Evolutionary conservation across 1,140 invertebrate genomes (phyloP).

Genomic region (Hypothenemus hampei): DNA sequence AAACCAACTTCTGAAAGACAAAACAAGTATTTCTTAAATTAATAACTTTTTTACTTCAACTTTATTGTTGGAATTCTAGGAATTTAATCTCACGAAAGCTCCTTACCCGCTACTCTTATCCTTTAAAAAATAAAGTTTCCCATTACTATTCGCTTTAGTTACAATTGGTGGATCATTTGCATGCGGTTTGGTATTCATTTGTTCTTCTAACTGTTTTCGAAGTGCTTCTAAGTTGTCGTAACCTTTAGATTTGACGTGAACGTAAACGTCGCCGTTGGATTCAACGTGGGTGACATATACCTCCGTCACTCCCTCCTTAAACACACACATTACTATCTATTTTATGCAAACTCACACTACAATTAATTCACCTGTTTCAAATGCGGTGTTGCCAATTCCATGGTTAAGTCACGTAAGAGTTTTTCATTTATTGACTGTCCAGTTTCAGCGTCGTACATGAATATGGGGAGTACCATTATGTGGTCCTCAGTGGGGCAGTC

Average conservation of each 20-base stretch:
- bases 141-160: constrained; percentile 27
- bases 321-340: background rate
- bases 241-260: constrained; percentile 46
- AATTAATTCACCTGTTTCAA: background rate
- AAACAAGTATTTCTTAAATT: background rate
- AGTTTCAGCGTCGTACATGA: constrained; percentile 38
- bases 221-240: constrained; percentile 41
- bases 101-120: constrained; percentile 33
- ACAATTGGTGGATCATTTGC: constrained; percentile 9
- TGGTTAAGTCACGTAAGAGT: constrained; percentile 15
- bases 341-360: background rate
- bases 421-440: constrained; percentile 35
- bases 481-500: constrained; percentile 23
- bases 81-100: no score
- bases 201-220: constrained; percentile 33
- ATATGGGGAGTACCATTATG: constrained; percentile 32
- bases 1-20: constrained; percentile 39
- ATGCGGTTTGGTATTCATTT: constrained; percentile 29
- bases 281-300: constrained; percentile 48
- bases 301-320: constrained; percentile 40
- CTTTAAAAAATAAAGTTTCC: constrained; percentile 45
- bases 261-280: constrained; percentile 45
- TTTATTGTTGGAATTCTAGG: no score
- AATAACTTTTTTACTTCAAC: no score
- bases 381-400: background rate